phyloP scores from a whole-genome alignment of 2,113 vertebrate species.

The Rhea americana region DNA sequence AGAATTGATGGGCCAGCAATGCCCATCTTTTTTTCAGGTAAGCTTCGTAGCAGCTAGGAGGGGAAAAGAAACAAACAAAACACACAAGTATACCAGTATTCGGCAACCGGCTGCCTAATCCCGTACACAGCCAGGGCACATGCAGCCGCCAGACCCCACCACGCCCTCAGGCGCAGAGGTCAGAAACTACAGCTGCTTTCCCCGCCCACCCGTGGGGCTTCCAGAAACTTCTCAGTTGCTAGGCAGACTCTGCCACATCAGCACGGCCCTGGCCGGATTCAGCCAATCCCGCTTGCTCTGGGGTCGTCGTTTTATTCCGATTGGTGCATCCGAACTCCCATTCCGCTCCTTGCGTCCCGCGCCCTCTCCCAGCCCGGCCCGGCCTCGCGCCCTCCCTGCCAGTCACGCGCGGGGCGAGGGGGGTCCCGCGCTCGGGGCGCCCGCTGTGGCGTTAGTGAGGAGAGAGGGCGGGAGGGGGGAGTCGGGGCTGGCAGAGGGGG shows the following conservation, averaged over 20 bases:
- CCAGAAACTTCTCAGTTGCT: background rate
- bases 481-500: rapidly evolving
- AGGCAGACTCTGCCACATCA: rapidly evolving
- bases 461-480: too few species aligned
- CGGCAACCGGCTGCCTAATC: rapidly evolving
- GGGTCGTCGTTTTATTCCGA: rapidly evolving
- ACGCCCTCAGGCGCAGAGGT: rapidly evolving
- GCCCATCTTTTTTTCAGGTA: background rate
- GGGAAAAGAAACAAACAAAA: background rate
- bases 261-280: rapidly evolving
- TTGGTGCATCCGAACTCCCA: background rate
- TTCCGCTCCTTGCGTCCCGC: rapidly evolving
- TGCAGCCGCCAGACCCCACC: rapidly evolving
- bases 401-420: rapidly evolving
- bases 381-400: rapidly evolving
- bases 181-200: rapidly evolving
- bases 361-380: rapidly evolving
- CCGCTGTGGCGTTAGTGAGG: rapidly evolving
- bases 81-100: rapidly evolving
- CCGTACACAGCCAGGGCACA: too few species aligned
- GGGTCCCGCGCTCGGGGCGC: rapidly evolving
- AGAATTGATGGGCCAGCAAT: too few species aligned
- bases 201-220: rapidly evolving
- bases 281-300: background rate
- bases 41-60: rapidly evolving